Base-by-base conservation (phyloP, 2,113 vertebrate genomes). In the Morone saxatilis region DNA sequence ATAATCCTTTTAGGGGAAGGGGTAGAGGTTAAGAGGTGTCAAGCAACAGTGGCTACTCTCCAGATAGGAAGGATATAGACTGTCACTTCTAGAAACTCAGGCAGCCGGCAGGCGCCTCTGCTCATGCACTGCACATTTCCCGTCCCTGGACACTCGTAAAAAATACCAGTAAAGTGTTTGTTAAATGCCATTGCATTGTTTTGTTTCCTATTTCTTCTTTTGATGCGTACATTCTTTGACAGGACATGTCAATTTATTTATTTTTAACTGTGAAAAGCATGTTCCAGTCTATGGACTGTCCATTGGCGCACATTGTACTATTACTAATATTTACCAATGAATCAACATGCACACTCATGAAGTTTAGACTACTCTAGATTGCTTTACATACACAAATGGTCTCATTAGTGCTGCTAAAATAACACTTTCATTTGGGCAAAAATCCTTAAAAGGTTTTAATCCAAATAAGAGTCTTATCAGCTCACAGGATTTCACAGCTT, bases 11-110 rank as follows among this genome's bases (percentile, higher is more conserved):
- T 41, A 54, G 22, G 2, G 68, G 11, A 85, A 77, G 1, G 7
- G n/a, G 20, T 63, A n/a, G 13, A 54, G 73, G 73, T 75, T 25
- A 43, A 59, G 22, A 82, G 17, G 51, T 88, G 84, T 86, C 71
- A 90, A 19, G 9, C 43, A 84, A 74, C 80, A 70, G 22, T 12
- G 36, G 51, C 66, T 45, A 1, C 17, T 20, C 59, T 80, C 57
- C 43, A 57, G 43, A 78, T 0, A 81, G 92, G 91, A 95, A 94
- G 92, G 92, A 94, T 85, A 20, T 87, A 70, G 85, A 78, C 48
- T 81, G 78, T 90, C 78, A 76, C 68, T 81, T 79, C 45, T 40
- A 65, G 5, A 82, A 71, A 83, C 19, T 47, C 41, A 76, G 59
- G 50, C 85, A 79, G 87, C 25, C 68, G 57, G 68, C 86, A 91